Percentiles rank a stretch among this genome's conserved stretches.
Conservation (phyloP, 2,888 invertebrate species). For the Sesia bembeciformis region DNA sequence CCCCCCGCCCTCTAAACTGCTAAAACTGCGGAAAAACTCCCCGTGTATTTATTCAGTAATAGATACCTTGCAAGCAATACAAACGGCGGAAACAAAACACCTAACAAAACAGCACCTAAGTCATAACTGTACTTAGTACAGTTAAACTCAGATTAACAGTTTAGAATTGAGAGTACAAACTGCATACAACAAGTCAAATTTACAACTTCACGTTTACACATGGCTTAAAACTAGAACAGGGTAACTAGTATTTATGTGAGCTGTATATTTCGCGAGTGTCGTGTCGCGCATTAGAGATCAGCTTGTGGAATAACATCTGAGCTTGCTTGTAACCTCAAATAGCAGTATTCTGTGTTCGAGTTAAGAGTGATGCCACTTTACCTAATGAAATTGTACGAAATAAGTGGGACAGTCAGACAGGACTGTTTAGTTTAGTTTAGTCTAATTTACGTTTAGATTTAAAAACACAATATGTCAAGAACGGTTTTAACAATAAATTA, state of each 20-base stretch:
- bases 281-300: not conserved
- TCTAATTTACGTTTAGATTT: too few relatives aligned
- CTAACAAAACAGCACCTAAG: not conserved
- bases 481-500: too few relatives aligned
- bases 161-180: not conserved
- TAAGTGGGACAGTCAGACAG: too few relatives aligned
- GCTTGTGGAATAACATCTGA: not conserved
- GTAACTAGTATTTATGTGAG: not conserved
- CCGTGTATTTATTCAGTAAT: not conserved
- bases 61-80: not conserved
- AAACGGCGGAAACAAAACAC: not conserved
- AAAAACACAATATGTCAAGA: too few relatives aligned
- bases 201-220: not conserved
- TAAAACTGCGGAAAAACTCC: too few relatives aligned
- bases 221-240: not conserved
- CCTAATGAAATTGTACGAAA: too few relatives aligned
- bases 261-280: not conserved
- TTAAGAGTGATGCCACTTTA: too few relatives aligned
- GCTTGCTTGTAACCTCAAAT: not conserved
- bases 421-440: too few relatives aligned
- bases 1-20: too few relatives aligned
- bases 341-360: too few relatives aligned
- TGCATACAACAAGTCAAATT: not conserved
- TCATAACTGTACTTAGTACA: not conserved
- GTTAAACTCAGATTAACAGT: not conserved